Evolutionary conservation across 2,797 vertebrate genomes (phyloP).

Genomic region (Lateolabrax maculatus): DNA sequence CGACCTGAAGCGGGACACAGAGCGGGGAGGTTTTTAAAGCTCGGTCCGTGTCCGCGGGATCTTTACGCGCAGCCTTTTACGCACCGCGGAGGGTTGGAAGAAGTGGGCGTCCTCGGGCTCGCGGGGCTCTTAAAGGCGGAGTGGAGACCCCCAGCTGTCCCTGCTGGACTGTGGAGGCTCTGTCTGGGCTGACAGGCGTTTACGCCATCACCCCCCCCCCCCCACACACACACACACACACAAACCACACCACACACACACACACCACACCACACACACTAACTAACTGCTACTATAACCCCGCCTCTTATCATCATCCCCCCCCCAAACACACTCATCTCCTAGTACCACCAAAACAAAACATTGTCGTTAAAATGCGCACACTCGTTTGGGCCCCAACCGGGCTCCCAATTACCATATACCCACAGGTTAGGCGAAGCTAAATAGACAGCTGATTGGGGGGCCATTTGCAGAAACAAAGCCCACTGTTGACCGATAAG

Average conservation of each 20-base stretch:
- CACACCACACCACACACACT: conserved; percentile 40
- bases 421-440: conserved; percentile 90
- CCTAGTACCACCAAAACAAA: conserved; percentile 84
- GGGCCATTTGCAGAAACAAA: conserved; percentile 97
- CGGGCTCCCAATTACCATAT: conserved; percentile 91
- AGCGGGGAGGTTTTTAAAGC: background rate
- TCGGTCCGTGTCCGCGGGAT: conserved; percentile 14
- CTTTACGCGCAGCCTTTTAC: conserved; percentile 67
- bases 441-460: conserved; percentile 96
- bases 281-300: conserved; percentile 67
- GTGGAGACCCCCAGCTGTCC: conserved; percentile 84
- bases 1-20: conserved; percentile 44
- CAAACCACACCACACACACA: conserved; percentile 4
- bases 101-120: conserved; percentile 76
- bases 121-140: conserved; percentile 86
- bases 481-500: conserved; percentile 94
- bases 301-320: conserved; percentile 51
- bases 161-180: conserved; percentile 82
- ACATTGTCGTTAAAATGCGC: conserved; percentile 90
- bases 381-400: conserved; percentile 86
- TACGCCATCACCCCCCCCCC: conserved; percentile 59
- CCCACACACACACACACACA: conserved; percentile 2
- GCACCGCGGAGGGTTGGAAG: conserved; percentile 54
- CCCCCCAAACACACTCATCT: conserved; percentile 61
- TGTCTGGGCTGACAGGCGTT: conserved; percentile 87